These are phyloP conservation scores for Mola mola DNA, from an alignment of 2,113 vertebrate genomes.

Conservation along the genomic window DNA sequence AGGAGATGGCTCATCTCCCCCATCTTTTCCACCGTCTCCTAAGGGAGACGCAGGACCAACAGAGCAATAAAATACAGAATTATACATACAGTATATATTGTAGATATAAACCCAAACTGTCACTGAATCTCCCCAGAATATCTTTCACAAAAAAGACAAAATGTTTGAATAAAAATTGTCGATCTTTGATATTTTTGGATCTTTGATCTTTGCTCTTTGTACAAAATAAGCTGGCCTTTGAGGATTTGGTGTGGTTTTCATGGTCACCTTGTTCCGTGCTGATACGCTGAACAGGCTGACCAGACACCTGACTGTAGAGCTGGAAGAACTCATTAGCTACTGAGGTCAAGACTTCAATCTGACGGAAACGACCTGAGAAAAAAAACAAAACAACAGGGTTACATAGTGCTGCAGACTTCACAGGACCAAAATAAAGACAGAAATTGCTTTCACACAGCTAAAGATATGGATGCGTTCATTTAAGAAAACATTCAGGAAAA, in stretches of 20 bases:
- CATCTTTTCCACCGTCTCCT: conserved; percentile 45
- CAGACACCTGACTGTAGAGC: conserved; percentile 96
- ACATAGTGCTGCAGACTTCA: neutral
- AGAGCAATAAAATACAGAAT: neutral
- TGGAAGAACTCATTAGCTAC: conserved; percentile 97
- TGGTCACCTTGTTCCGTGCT: conserved; percentile 68
- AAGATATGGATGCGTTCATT: neutral
- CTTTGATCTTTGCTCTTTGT: no score
- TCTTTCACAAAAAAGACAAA: no score
- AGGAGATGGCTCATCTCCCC: conserved; percentile 59
- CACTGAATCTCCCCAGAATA: no score
- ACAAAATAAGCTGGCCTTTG: no score
- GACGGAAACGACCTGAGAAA: conserved; percentile 92
- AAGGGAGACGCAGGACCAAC: neutral
- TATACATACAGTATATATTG: neutral
- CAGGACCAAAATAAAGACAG: neutral
- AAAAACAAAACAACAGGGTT: neutral
- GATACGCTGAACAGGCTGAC: conserved; percentile 89
- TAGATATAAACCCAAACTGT: neutral
- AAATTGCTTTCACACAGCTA: no score
- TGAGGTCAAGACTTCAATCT: conserved; percentile 96
- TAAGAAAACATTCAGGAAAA: neutral
- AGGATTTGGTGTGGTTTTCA: neutral
- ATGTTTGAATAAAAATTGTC: no score
- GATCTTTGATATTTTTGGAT: no score